A percentile compares a stretch with the other conserved stretches of the same genome.
phyloP scores from a whole-genome alignment of 53 echinoderm and acorn worm genomes.

The Pentamera pediparva region DNA sequence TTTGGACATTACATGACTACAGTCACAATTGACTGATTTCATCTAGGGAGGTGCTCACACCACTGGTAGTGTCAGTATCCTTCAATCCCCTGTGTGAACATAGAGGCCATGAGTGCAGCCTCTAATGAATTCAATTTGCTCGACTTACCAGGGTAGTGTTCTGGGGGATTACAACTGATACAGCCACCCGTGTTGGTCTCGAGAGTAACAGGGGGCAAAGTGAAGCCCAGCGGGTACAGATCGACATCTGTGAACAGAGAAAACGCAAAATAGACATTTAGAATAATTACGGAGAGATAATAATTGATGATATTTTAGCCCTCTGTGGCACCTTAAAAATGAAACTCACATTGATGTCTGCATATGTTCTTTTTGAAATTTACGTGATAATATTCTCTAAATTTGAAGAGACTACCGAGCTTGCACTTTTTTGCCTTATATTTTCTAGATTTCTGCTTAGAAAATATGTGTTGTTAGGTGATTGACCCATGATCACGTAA shows the following conservation, averaged over 20 bases:
- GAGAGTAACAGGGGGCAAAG: background rate
- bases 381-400: no score
- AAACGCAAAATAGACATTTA: background rate
- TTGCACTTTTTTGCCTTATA: no score
- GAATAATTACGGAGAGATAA: background rate
- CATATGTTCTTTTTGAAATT: no score
- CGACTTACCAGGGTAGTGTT: slow-evolving; percentile 56
- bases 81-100: background rate
- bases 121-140: background rate
- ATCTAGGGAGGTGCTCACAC: background rate
- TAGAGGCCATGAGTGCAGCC: background rate
- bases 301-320: no score
- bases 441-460: no score
- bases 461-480: no score
- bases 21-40: background rate
- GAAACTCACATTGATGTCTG: no score
- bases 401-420: no score
- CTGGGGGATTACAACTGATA: slow-evolving; percentile 54
- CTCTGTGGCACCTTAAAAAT: no score
- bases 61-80: background rate
- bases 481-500: no score
- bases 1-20: no score
- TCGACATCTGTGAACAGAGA: slow-evolving; percentile 36
- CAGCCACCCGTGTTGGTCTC: slow-evolving; percentile 31
- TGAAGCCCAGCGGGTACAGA: slow-evolving; percentile 19